phyloP scores from a whole-genome alignment of 2,113 vertebrate genomes.

The Malurus alboscapulatus region DNA sequence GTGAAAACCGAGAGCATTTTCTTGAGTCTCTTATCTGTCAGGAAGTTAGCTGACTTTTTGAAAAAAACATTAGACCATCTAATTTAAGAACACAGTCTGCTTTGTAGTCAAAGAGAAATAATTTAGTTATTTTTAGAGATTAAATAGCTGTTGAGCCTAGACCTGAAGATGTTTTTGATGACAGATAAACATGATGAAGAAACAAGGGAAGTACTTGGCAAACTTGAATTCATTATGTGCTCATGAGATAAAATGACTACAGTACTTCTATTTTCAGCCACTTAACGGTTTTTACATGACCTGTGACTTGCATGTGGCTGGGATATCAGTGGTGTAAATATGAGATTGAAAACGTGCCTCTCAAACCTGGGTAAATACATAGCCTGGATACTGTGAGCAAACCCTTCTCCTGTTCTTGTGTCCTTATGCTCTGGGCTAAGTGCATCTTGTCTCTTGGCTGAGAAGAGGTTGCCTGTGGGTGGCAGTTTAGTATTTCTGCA shows the following conservation, averaged over 20 bases:
- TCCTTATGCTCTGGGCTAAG: neutral
- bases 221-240: neutral
- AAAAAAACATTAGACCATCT: neutral
- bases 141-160: neutral
- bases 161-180: neutral
- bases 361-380: neutral
- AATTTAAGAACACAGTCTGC: neutral
- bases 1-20: neutral
- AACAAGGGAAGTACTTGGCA: neutral
- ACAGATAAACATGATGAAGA: neutral
- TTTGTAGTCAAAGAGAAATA: neutral
- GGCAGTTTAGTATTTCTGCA: slow-evolving; percentile 29
- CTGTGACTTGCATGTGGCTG: neutral
- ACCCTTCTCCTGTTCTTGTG: neutral
- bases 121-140: neutral
- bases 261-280: slow-evolving; percentile 15
- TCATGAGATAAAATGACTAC: neutral
- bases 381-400: neutral
- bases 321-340: neutral
- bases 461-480: neutral
- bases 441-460: neutral
- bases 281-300: neutral
- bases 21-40: neutral
- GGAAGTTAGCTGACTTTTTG: neutral
- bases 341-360: neutral